phyloP scores from a whole-genome alignment of 2,888 invertebrate genomes.

The Pheosia tremula region DNA sequence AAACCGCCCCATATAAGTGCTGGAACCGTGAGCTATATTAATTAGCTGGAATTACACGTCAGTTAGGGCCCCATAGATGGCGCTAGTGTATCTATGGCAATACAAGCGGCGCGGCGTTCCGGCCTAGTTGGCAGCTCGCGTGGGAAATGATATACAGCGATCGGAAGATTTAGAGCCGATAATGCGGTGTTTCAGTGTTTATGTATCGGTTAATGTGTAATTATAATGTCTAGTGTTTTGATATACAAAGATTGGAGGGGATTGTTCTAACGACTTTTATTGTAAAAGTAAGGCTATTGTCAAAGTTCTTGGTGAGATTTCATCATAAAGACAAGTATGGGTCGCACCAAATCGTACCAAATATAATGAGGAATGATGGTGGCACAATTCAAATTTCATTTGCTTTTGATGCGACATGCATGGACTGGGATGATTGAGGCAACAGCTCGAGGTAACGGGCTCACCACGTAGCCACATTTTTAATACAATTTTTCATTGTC shows the following conservation, averaged over 20 bases:
- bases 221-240: constrained; percentile 3
- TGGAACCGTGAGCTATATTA: constrained; percentile 40
- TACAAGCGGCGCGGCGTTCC: constrained; percentile 50
- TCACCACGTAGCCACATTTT: not conserved
- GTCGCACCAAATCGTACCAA: too few relatives aligned
- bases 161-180: constrained; percentile 37
- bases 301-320: too few relatives aligned
- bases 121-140: constrained; percentile 50
- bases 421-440: too few relatives aligned
- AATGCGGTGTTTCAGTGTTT: constrained; percentile 23
- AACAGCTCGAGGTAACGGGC: too few relatives aligned
- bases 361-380: too few relatives aligned
- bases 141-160: constrained; percentile 66
- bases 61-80: constrained; percentile 53
- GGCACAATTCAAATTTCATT: too few relatives aligned
- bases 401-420: too few relatives aligned
- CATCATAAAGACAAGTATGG: too few relatives aligned
- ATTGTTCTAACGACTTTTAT: too few relatives aligned
- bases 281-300: too few relatives aligned
- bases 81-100: constrained; percentile 41
- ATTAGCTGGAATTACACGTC: constrained; percentile 43
- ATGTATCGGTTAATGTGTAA: not conserved
- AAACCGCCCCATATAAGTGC: not conserved
- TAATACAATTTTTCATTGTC: constrained; percentile 68
- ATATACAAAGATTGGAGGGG: constrained; percentile 7